These are phyloP conservation scores for Sylvicapra grimmia DNA, from an alignment of 2,113 vertebrate species.

Conservation along the genomic window DNA sequence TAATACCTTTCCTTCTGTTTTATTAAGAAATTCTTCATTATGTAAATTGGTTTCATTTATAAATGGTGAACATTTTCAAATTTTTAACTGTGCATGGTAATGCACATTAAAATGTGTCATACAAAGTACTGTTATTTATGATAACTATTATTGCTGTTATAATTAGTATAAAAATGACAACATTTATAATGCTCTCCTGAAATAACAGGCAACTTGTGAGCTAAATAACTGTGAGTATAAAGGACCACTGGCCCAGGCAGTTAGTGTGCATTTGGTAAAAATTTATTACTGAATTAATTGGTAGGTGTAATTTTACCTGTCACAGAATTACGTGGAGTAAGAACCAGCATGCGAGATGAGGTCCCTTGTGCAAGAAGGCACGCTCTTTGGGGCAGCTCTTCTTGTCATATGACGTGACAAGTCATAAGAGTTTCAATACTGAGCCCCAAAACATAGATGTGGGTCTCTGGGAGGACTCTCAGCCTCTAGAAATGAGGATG, in stretches of 20 bases:
- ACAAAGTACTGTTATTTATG: conserved; percentile 23
- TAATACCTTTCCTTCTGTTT: conserved; percentile 1
- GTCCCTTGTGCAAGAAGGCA: neutral
- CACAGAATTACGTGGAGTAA: neutral
- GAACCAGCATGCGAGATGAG: neutral
- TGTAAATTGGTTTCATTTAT: conserved; percentile 17
- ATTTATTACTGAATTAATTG: conserved; percentile 30
- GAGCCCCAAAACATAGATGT: neutral
- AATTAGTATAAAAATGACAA: conserved; percentile 26
- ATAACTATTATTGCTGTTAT: neutral
- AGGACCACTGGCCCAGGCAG: neutral
- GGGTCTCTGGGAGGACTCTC: neutral
- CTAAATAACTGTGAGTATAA: neutral
- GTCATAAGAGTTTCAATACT: neutral
- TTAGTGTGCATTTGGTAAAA: neutral
- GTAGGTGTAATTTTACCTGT: neutral
- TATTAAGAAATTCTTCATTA: neutral
- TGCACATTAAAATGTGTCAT: neutral
- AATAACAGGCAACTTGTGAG: conserved; percentile 37
- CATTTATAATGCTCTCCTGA: neutral
- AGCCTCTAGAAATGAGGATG: neutral
- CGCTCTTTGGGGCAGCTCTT: neutral
- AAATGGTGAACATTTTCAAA: neutral
- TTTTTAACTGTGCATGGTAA: neutral
- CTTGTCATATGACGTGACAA: neutral